Evolutionary conservation across 2,113 vertebrate genomes (phyloP).

Genomic region (Alexandromys fortis): DNA sequence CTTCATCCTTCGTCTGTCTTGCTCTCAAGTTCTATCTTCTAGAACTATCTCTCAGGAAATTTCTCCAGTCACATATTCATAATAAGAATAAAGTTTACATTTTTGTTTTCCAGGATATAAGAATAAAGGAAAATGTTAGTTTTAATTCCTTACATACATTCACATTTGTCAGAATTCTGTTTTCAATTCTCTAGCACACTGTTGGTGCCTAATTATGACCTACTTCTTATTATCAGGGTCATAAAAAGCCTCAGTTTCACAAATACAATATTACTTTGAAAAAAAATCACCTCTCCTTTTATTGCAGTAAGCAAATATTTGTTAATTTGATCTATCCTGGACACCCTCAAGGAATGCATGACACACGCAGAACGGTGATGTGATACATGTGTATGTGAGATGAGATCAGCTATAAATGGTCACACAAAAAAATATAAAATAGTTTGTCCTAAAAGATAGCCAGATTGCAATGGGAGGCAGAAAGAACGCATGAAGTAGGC

Average conservation of each 20-base stretch:
- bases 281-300: slow-evolving; percentile 11
- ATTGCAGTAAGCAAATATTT: slow-evolving; percentile 42
- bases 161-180: slow-evolving; percentile 50
- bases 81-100: slow-evolving; percentile 41
- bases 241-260: slow-evolving; percentile 14
- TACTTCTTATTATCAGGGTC: not conserved
- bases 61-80: slow-evolving; percentile 21
- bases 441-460: not conserved
- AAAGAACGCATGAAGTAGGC: not conserved
- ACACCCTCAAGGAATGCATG: not conserved
- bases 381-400: not conserved
- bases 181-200: slow-evolving; percentile 23
- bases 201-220: not conserved
- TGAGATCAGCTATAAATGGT: not conserved
- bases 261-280: slow-evolving; percentile 22
- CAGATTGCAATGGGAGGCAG: not conserved
- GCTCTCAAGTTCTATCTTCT: slow-evolving; percentile 18
- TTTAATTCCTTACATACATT: slow-evolving; percentile 25
- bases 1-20: slow-evolving; percentile 63
- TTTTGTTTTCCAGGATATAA: not conserved
- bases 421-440: slow-evolving; percentile 14
- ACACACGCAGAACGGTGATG: not conserved
- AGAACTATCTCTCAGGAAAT: slow-evolving; percentile 1
- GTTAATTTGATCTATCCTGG: slow-evolving; percentile 19
- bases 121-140: not conserved